A percentile compares a stretch with the other conserved stretches of the same genome.
Conservation (phyloP, 2,888 invertebrate species). For the Cryptophagus acutangulus region DNA sequence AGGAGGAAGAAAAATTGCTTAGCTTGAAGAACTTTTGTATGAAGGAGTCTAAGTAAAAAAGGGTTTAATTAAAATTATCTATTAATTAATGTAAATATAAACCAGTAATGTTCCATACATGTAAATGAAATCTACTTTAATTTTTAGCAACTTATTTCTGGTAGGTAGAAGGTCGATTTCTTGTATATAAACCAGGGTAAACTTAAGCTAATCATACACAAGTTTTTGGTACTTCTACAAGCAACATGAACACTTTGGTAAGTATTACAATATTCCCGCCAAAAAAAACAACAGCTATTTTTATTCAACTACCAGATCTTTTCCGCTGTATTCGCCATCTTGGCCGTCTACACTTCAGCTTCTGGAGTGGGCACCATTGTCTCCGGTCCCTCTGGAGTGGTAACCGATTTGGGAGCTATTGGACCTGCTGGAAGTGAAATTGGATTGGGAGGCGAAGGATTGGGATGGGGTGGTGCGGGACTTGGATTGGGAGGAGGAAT, state of each 20-base stretch:
- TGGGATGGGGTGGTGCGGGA: background rate
- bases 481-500: background rate
- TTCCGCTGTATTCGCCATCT: constrained; percentile 15
- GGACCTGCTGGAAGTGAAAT: constrained; percentile 22
- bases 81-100: too few relatives aligned
- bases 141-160: too few relatives aligned
- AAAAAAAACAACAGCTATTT: background rate
- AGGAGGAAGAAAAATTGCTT: too few relatives aligned
- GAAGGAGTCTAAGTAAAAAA: too few relatives aligned
- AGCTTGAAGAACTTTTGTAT: too few relatives aligned
- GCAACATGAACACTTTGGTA: constrained; percentile 4
- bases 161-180: too few relatives aligned
- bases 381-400: constrained; percentile 21
- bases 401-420: constrained; percentile 20
- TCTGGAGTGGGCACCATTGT: constrained; percentile 22
- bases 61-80: too few relatives aligned
- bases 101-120: too few relatives aligned
- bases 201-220: background rate
- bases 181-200: background rate
- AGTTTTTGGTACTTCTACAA: too few relatives aligned
- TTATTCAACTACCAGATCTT: constrained; percentile 8
- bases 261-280: background rate
- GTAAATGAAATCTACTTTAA: too few relatives aligned
- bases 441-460: background rate
- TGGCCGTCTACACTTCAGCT: constrained; percentile 22